Evolutionary conservation across 2,797 vertebrate genomes (phyloP), one percentile per base, ranked within the genome.

Genomic region (Chelidonichthys spinosus): DNA sequence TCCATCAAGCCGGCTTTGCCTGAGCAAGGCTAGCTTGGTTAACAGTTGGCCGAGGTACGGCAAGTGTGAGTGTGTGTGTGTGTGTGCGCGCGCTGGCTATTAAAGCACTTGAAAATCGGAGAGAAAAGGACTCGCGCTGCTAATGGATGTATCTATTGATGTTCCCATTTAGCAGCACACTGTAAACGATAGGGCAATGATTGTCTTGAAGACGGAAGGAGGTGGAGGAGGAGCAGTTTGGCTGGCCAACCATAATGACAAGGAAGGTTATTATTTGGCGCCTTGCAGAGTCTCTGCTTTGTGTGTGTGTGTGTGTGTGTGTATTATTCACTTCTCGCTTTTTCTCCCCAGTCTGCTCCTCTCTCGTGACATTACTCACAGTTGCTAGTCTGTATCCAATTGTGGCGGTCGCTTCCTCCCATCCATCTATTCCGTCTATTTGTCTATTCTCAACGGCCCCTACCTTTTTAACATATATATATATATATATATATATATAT

Each of bases 61-160:
- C 47, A 37, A 36, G 59, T 47, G 43, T 64, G 71, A 33, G 74
- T 47, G 59, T 55, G 64, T 46, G 65, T 42, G 63, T 13, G 74
- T 55, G 71, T 58, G 69, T 46, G 63, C 43, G 65, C 13, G 43
- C 6, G 52, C 7, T 6, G 25, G 75, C 85, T 90, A 86, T 93
- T 88, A 91, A 90, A 90, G 83, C 85, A 84, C 91, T 93, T 81
- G 83, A 85, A 76, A 88, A 83, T 88, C 86, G 81, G 78, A 85
- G 88, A 87, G 78, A 81, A 82, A 89, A 63, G 69, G 86, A 86
- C 86, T 79, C 11, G 40, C 71, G 15, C 85, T 64, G 84, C 85
- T 93, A 93, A 92, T 92, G 92, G 91, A 87, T 80, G 80, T 83
- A 82, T 89, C 87, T 91, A 91, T 92, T 87, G 87, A 93, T 92